Percentiles rank a stretch among this genome's conserved stretches.
Evolutionary conservation across 2,888 invertebrate genomes (phyloP).

Genomic region (Acronicta alni): DNA sequence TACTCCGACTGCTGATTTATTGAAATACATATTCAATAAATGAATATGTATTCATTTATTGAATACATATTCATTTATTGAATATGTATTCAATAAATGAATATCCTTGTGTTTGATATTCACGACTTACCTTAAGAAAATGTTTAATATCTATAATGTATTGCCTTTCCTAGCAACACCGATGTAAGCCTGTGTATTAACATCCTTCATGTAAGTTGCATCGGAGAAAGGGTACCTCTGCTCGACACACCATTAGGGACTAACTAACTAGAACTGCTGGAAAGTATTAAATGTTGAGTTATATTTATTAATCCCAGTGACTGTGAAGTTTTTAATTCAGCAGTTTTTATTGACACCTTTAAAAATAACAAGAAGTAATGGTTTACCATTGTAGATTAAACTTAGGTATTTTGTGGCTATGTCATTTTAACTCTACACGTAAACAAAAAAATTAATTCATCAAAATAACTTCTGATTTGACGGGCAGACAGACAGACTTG

Average conservation of each 20-base stretch:
- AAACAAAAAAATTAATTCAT: no score
- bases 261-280: no score
- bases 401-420: no score
- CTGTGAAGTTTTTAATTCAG: no score
- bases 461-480: no score
- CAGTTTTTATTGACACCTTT: no score
- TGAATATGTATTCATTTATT: conserved; percentile 50
- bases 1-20: conserved; percentile 65
- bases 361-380: no score
- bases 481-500: no score
- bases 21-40: conserved; percentile 58
- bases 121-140: conserved; percentile 50
- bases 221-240: conserved; percentile 36
- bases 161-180: conserved; percentile 41
- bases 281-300: no score
- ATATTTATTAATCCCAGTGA: no score
- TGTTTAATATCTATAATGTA: conserved; percentile 49
- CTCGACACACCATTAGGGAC: conserved; percentile 26
- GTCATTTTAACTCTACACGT: no score
- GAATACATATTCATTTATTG: conserved; percentile 51
- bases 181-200: conserved; percentile 48
- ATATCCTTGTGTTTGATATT: conserved; percentile 47
- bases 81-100: conserved; percentile 60
- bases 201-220: conserved; percentile 45
- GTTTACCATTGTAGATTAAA: no score